Base-by-base conservation (phyloP, 2,888 invertebrate genomes). In the Chydorus sphaericus region DNA sequence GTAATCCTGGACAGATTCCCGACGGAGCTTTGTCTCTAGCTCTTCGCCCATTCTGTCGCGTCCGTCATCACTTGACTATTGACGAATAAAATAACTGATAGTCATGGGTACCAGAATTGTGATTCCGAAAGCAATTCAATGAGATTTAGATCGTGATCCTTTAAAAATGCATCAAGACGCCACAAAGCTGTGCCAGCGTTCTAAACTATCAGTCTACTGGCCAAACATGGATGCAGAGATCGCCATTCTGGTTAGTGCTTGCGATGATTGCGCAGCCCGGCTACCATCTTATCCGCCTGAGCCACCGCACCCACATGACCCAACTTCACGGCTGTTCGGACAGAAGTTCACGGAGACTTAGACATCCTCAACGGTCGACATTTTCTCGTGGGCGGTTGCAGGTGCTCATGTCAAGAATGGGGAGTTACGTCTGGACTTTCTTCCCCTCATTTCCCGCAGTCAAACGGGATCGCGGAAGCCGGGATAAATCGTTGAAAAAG, bases 201-300 rank as follows among this genome's bases (percentile, higher is more conserved):
- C 44, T 14, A 18, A 44, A 2, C 5, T 16, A 1, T n/a, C 48
- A 2, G 20, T 37, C 7, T 52, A 52, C 14, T 52, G 33, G 36
- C 36, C 52, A 8, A 33, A 33, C 16, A 52, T 39, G 54, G 48
- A 54, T 31, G 28, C 8, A 8, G 54, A 54, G 26, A 44, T 44
- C 28, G 29, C 7, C 8, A 26, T 39, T 18, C 18, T 20, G 18
- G 30, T 31, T 3, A 23, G 6, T 30, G 14, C 7, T 20, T 44
- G 54, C 54, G 29, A n/a, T 11, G n/a, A 38, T 3, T 54, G 54
- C 48, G 31, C 54, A 11, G 20, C 23, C 20, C 18, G 28, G 10
- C 16, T 54, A n/a, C 44, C 44, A 1, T 54, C 39, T 11, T 20
- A 30, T 3, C 44, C 39, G 3, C 39, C 7, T 16, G 54, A 44